These are phyloP conservation scores for Pygmarrhopalites habei DNA, from an alignment of 1,140 invertebrate genomes.

Conservation along the genomic window DNA sequence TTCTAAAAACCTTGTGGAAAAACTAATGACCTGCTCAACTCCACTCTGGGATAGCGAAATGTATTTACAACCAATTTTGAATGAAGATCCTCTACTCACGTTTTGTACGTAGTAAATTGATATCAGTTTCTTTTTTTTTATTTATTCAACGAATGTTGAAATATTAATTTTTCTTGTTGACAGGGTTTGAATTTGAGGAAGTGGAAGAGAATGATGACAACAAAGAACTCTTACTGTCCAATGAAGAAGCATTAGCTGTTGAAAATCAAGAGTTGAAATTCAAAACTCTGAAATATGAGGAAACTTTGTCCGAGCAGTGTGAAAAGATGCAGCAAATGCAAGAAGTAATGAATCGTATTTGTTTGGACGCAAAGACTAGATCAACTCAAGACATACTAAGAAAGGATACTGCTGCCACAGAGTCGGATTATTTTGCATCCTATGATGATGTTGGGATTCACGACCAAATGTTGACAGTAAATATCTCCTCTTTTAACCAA, in stretches of 20 bases:
- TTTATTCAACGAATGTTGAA: not conserved
- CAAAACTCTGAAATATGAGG: not conserved
- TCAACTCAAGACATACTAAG: conserved; percentile 22
- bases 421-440: conserved; percentile 76
- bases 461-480: conserved; percentile 82
- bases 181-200: conserved; percentile 18
- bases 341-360: conserved; percentile 16
- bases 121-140: conserved; percentile 1
- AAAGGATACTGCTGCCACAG: conserved; percentile 10
- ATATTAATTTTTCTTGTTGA: not conserved
- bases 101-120: conserved; percentile 55
- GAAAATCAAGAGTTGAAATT: not conserved
- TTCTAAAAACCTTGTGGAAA: no score
- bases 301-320: conserved; percentile 3
- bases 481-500: no score
- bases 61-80: conserved; percentile 55
- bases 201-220: conserved; percentile 1
- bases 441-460: conserved; percentile 98
- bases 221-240: not conserved
- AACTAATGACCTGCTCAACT: no score
- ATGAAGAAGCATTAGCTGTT: not conserved
- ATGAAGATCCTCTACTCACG: conserved; percentile 76
- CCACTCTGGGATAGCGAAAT: conserved; percentile 59
- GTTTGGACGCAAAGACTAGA: conserved; percentile 16
- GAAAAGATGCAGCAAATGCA: conserved; percentile 11